A percentile compares a stretch with the other conserved stretches of the same genome.
Evolutionary conservation across 2,888 invertebrate species (phyloP).

Genomic region (Agriopis marginaria): DNA sequence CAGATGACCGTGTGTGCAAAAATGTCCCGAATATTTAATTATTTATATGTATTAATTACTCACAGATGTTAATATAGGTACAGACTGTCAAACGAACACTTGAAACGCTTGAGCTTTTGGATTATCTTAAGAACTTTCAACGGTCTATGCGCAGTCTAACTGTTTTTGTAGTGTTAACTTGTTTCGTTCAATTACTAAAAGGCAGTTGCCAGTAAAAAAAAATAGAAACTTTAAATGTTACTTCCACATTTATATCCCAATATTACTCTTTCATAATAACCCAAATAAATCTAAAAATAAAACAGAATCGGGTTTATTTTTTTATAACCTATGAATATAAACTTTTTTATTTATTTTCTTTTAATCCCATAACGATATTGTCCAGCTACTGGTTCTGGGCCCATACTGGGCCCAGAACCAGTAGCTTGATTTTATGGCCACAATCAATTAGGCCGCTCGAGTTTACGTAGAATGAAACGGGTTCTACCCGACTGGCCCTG

Average conservation of each 20-base stretch:
- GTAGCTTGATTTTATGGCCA: conserved; percentile 55
- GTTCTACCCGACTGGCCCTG: conserved; percentile 3
- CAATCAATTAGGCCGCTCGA: conserved; percentile 56
- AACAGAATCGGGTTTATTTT: conserved; percentile 38
- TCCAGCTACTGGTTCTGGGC: no score
- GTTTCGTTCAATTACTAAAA: no score
- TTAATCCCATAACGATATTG: conserved; percentile 66
- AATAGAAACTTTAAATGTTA: no score
- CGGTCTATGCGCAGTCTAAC: no score
- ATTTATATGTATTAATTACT: no score
- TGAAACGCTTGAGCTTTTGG: no score
- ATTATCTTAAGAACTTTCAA: no score
- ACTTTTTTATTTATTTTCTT: conserved; percentile 51
- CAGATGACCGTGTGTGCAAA: no score
- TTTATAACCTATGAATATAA: conserved; percentile 48
- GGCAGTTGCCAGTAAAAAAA: no score
- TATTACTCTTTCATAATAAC: conserved; percentile 42
- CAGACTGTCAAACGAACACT: background rate
- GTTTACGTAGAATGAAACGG: conserved; percentile 38
- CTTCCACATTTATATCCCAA: conserved; percentile 7
- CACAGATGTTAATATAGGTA: no score
- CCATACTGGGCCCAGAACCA: conserved; percentile 39
- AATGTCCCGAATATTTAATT: no score
- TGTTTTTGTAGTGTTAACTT: no score
- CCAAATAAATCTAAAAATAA: conserved; percentile 46